Evolutionary conservation across 2,797 vertebrate genomes (phyloP).

Genomic region (Pterois miles): DNA sequence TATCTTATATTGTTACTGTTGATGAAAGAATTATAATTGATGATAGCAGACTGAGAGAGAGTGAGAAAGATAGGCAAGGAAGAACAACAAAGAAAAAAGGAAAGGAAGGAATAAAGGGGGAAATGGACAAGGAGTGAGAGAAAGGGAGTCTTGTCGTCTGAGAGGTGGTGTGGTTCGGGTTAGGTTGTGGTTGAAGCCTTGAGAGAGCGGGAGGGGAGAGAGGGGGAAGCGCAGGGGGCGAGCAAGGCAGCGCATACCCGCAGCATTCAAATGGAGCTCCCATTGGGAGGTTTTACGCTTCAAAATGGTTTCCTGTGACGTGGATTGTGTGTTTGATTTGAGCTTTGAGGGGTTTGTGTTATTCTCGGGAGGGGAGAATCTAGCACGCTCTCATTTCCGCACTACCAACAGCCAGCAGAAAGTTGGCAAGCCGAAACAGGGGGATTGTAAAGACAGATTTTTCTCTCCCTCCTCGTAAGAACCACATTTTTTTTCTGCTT

Average conservation of each 20-base stretch:
- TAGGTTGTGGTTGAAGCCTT: conserved; percentile 83
- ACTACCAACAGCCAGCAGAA: conserved; percentile 86
- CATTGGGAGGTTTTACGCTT: conserved; percentile 88
- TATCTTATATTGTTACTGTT: conserved; percentile 25
- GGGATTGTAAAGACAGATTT: conserved; percentile 87
- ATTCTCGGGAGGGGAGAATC: conserved; percentile 87
- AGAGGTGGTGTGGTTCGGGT: conserved; percentile 84
- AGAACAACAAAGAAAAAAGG: conserved; percentile 51
- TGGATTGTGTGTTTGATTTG: conserved; percentile 89
- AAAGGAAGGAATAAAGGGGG: conserved; percentile 54
- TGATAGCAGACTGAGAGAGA: background rate
- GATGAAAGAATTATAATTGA: conserved; percentile 41
- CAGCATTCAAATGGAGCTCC: conserved; percentile 87
- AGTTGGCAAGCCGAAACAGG: conserved; percentile 82
- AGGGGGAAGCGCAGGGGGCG: conserved; percentile 71
- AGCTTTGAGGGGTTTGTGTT: conserved; percentile 88
- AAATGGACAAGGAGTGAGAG: conserved; percentile 63
- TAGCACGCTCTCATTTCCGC: conserved; percentile 89
- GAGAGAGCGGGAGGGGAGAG: conserved; percentile 72
- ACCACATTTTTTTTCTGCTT: conserved; percentile 77
- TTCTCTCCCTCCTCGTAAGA: conserved; percentile 79
- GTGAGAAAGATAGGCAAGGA: conserved; percentile 14
- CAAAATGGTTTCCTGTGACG: conserved; percentile 90
- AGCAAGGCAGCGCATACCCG: conserved; percentile 81
- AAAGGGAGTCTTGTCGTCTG: conserved; percentile 82